These are phyloP conservation scores for Fratercula arctica DNA, from an alignment of 2,797 vertebrate species.

Conservation along the genomic window DNA sequence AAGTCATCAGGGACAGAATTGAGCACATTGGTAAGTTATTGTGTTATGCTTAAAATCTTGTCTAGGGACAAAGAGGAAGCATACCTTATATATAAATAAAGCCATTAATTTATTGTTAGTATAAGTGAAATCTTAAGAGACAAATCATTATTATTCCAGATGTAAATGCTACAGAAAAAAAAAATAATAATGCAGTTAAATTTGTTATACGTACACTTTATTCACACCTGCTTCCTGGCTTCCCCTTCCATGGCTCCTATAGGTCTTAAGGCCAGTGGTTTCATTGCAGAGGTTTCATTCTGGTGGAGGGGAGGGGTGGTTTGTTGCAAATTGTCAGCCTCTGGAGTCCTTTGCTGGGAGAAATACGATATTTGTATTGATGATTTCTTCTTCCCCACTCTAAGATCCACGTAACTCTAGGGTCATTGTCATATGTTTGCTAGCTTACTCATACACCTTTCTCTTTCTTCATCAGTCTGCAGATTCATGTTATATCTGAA, in stretches of 20 bases:
- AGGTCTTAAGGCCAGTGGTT: not conserved
- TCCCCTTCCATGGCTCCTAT: not conserved
- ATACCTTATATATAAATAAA: not conserved
- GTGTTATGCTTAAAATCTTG: not conserved
- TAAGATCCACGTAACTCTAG: not conserved
- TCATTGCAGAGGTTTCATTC: not conserved
- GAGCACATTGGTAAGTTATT: conserved; percentile 75
- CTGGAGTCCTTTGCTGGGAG: not conserved
- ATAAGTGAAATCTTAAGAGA: not conserved
- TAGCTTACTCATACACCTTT: not conserved
- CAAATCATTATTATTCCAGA: not conserved
- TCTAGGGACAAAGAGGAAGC: not conserved
- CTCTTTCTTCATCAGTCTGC: not conserved
- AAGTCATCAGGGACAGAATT: conserved; percentile 76
- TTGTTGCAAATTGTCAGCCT: not conserved
- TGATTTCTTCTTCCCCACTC: not conserved
- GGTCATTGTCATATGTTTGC: not conserved
- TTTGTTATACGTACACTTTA: not conserved
- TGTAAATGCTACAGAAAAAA: not conserved
- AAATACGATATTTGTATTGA: not conserved
- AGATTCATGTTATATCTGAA: not conserved
- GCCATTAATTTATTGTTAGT: not conserved
- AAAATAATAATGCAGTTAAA: not conserved
- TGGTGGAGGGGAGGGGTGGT: not conserved
- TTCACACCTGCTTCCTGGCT: not conserved